Percentiles rank a stretch among this genome's conserved stretches.
Evolutionary conservation across 2,888 invertebrate genomes (phyloP).

Genomic region (Lepidonotus clava): DNA sequence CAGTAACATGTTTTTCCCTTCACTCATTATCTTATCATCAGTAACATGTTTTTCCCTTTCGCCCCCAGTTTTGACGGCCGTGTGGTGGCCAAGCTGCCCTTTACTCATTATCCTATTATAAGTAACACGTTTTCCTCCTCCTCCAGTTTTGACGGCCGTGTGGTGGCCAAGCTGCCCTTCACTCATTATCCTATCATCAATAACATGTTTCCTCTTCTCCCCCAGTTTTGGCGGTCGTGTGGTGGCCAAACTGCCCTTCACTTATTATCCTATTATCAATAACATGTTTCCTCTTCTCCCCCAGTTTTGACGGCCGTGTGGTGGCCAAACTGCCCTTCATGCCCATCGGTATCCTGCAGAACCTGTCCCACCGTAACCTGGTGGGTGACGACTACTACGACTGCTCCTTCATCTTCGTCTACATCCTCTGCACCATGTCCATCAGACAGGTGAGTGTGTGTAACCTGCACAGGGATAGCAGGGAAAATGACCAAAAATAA

Average conservation of each 20-base stretch:
- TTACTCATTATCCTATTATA: too few relatives aligned
- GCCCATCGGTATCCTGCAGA: conserved; percentile 97
- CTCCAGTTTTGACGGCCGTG: conserved; percentile 98
- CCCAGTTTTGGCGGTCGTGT: conserved; percentile 99
- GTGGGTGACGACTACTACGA: conserved; percentile 98
- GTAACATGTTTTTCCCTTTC: conserved; percentile 35
- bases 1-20: conserved; percentile 92
- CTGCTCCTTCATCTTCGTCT: conserved; percentile 99
- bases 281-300: conserved; percentile 73
- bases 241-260: conserved; percentile 97
- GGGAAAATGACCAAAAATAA: too few relatives aligned
- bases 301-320: conserved; percentile 97
- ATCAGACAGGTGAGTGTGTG: conserved; percentile 89
- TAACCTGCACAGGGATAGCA: too few relatives aligned
- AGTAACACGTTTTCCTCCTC: too few relatives aligned
- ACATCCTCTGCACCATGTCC: conserved; percentile 99
- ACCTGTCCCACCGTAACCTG: conserved; percentile 96
- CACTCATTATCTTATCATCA: too few relatives aligned
- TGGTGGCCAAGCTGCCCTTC: conserved; percentile 98
- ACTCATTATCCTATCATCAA: too few relatives aligned
- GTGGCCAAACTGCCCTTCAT: conserved; percentile 98
- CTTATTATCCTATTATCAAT: too few relatives aligned
- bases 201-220: conserved; percentile 38
- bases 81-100: too few relatives aligned
- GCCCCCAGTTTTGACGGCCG: conserved; percentile 94